Evolutionary conservation across 2,888 invertebrate species (phyloP).

Genomic region (Timema podura): DNA sequence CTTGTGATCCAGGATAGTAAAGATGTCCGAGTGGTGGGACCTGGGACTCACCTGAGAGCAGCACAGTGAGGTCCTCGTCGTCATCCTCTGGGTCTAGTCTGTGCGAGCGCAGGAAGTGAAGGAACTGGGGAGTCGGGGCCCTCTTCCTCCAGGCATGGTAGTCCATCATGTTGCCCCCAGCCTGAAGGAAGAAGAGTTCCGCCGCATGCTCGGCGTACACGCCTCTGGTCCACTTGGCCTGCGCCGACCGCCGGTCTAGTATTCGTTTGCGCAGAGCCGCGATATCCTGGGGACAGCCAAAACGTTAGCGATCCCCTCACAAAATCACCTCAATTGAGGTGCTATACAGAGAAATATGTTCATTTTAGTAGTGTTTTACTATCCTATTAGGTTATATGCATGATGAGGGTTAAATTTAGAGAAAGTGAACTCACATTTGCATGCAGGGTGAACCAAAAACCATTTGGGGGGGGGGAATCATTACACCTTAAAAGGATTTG

Average conservation of each 20-base stretch:
- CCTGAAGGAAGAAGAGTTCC: constrained; percentile 83
- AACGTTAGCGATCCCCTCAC: too few relatives aligned
- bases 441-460: too few relatives aligned
- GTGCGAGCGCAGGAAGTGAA: constrained; percentile 70
- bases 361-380: too few relatives aligned
- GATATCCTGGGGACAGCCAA: constrained; percentile 39
- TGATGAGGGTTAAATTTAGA: too few relatives aligned
- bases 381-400: too few relatives aligned
- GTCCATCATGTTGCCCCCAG: constrained; percentile 85
- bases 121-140: constrained; percentile 68
- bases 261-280: constrained; percentile 60
- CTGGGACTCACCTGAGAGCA: constrained; percentile 29
- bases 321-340: too few relatives aligned
- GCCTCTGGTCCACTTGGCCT: constrained; percentile 65
- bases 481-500: too few relatives aligned
- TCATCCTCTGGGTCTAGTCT: constrained; percentile 60
- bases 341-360: too few relatives aligned
- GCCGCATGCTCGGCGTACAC: constrained; percentile 70
- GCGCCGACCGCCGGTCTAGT: constrained; percentile 66
- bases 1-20: too few relatives aligned
- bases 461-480: too few relatives aligned
- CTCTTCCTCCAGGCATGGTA: constrained; percentile 79
- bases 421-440: too few relatives aligned
- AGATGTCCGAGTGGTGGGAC: not conserved
- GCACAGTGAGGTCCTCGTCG: constrained; percentile 45